phyloP scores from a whole-genome alignment of 2,797 vertebrate species.

The Tenualosa ilisha region DNA sequence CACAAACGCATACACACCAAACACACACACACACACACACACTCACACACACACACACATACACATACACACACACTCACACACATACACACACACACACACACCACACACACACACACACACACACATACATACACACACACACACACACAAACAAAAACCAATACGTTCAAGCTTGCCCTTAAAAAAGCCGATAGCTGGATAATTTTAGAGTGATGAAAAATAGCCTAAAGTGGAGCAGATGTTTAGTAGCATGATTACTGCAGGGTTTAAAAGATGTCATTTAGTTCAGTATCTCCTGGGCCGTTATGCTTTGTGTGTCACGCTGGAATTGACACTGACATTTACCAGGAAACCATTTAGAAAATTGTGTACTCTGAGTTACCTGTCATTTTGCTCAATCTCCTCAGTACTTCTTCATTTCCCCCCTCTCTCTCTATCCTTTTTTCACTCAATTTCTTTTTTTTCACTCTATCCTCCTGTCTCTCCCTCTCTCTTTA shows the following conservation, averaged over 20 bases:
- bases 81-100: neutral
- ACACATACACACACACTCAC: too few species aligned
- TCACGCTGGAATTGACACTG: neutral
- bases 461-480: neutral
- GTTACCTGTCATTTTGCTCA: constrained; percentile 7
- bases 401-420: neutral
- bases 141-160: neutral
- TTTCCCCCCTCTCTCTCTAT: neutral
- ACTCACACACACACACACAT: too few species aligned
- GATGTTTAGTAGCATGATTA: neutral
- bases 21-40: too few species aligned
- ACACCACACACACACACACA: neutral
- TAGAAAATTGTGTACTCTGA: neutral
- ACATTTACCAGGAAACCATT: neutral
- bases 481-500: neutral
- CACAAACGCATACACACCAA: neutral
- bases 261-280: neutral
- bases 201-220: neutral
- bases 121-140: neutral
- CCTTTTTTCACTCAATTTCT: neutral
- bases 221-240: neutral
- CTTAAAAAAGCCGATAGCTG: neutral
- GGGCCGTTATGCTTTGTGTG: neutral
- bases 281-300: neutral
- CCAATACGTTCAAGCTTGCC: neutral